Percentiles rank a stretch among this genome's conserved stretches.
phyloP scores from a whole-genome alignment of 2,888 invertebrate genomes.

The Sabatieria punctata region DNA sequence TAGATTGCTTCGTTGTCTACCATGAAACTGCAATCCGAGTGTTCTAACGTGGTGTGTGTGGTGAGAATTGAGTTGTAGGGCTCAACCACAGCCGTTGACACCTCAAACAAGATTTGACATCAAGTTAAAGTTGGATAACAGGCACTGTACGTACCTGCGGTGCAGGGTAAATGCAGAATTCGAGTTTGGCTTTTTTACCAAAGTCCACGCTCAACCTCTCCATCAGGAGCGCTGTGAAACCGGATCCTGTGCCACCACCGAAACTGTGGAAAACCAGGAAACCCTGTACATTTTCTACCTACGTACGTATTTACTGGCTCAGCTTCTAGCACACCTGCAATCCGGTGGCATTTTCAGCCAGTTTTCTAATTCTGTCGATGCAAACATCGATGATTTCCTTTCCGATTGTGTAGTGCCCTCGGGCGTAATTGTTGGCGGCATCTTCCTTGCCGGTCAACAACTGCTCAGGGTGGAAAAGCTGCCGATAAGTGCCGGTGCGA shows the following conservation, averaged over 20 bases:
- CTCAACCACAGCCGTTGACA: constrained; percentile 41
- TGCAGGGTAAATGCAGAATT: constrained; percentile 73
- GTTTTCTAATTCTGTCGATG: no score
- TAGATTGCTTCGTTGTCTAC: constrained; percentile 41
- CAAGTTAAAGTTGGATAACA: background rate
- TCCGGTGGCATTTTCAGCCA: no score
- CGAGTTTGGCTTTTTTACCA: constrained; percentile 67
- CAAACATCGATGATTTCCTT: no score
- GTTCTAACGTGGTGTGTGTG: constrained; percentile 41
- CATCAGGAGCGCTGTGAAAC: constrained; percentile 71
- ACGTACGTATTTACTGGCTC: no score
- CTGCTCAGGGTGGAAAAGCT: no score
- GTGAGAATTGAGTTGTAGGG: no score
- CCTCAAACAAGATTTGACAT: constrained; percentile 11
- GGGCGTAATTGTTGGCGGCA: no score
- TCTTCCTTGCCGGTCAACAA: no score
- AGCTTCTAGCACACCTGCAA: no score
- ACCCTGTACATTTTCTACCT: no score
- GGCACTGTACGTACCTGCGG: constrained; percentile 47
- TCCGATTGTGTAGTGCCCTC: no score
- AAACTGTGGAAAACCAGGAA: constrained; percentile 77
- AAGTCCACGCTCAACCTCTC: constrained; percentile 64
- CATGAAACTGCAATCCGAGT: constrained; percentile 43
- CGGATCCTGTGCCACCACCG: constrained; percentile 70
- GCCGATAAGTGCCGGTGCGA: no score